A percentile compares a stretch with the other conserved stretches of the same genome.
phyloP scores from a whole-genome alignment of 2,113 vertebrate species.

The Poicephalus gulielmi region DNA sequence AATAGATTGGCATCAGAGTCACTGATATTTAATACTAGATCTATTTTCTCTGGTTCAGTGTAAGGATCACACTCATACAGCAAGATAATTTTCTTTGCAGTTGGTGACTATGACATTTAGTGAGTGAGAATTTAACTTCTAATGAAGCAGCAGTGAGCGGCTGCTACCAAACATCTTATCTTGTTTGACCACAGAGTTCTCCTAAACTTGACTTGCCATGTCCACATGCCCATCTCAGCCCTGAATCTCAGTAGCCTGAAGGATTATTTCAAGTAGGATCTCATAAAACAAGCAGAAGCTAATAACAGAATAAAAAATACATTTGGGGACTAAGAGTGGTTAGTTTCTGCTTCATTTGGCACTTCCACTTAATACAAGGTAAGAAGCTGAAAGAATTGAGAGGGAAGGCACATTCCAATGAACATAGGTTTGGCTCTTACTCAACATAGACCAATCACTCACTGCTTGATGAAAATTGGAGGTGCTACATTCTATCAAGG shows the following conservation, averaged over 20 bases:
- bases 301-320: background rate
- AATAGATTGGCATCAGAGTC: background rate
- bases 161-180: background rate
- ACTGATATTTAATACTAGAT: background rate
- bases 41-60: background rate
- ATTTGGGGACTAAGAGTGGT: background rate
- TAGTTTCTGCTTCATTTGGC: background rate
- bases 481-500: background rate
- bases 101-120: background rate
- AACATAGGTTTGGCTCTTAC: background rate
- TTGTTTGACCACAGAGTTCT: background rate
- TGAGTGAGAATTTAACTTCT: background rate
- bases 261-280: background rate
- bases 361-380: background rate
- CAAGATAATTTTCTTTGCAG: background rate
- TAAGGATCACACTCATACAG: background rate
- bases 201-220: background rate
- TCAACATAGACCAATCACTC: background rate
- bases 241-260: background rate
- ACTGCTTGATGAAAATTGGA: background rate
- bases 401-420: background rate
- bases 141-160: background rate
- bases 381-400: background rate
- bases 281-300: background rate
- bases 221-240: background rate